A percentile compares a stretch with the other conserved stretches of the same genome.
phyloP scores from a whole-genome alignment of 2,113 vertebrate genomes.

The Neomonachus schauinslandi region DNA sequence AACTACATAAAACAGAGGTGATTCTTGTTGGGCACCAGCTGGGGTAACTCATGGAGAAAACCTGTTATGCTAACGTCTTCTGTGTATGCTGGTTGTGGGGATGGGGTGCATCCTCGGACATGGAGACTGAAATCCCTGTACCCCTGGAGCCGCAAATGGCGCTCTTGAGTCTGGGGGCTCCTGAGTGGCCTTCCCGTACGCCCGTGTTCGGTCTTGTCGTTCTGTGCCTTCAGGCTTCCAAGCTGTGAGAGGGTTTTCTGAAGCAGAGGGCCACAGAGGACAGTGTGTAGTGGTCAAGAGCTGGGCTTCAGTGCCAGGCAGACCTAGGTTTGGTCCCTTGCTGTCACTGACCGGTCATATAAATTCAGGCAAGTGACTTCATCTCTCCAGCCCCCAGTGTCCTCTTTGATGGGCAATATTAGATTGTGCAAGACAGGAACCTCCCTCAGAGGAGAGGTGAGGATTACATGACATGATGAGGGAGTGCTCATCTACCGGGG shows the following conservation, averaged over 20 bases:
- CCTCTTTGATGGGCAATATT: neutral
- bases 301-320: too few relatives aligned
- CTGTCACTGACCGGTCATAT: neutral
- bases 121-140: neutral
- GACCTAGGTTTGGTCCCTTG: neutral
- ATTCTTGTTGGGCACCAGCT: neutral
- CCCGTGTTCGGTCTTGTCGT: neutral
- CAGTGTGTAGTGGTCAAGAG: neutral
- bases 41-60: neutral
- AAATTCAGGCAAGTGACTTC: neutral
- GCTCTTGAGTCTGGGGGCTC: neutral
- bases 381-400: neutral
- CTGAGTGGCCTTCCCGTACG: neutral
- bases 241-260: neutral
- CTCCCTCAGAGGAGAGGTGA: neutral
- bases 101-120: accelerated
- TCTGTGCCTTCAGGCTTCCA: neutral
- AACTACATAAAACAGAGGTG: neutral
- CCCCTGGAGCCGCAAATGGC: neutral
- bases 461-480: neutral
- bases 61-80: too few relatives aligned
- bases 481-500: neutral
- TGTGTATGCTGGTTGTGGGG: neutral
- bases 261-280: neutral
- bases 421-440: neutral